These are phyloP conservation scores for Enteromius viviparus DNA, from an alignment of 2,797 vertebrate species.

Conservation along the genomic window DNA sequence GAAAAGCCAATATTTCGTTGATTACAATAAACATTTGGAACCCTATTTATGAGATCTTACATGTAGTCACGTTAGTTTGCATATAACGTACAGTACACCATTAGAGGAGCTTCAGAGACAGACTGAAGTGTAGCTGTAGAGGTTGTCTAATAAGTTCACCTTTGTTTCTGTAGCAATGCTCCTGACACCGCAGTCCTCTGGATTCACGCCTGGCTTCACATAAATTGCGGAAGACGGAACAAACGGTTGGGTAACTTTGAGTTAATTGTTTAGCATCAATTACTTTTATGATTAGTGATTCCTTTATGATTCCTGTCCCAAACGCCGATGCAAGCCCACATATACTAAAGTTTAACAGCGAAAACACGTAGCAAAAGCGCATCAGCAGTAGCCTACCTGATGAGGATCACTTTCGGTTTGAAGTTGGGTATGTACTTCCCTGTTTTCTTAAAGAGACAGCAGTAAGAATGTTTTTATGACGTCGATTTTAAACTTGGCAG, in stretches of 20 bases:
- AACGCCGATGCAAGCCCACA: no score
- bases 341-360: not conserved
- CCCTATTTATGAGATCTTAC: not conserved
- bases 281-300: not conserved
- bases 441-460: conserved; percentile 41
- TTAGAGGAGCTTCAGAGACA: not conserved
- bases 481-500: not conserved
- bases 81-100: not conserved
- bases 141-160: not conserved
- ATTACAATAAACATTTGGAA: not conserved
- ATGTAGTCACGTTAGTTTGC: not conserved
- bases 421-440: conserved; percentile 28
- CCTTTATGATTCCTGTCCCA: not conserved
- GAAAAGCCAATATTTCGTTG: not conserved
- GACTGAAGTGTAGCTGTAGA: no score
- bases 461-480: not conserved
- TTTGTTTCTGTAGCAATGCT: conserved; percentile 9
- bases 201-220: not conserved
- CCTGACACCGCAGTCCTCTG: not conserved
- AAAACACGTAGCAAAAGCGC: not conserved
- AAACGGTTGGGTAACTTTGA: not conserved
- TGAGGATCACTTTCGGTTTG: conserved; percentile 26
- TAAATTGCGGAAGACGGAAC: not conserved
- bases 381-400: no score
- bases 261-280: not conserved